Evolutionary conservation across 2,888 invertebrate species (phyloP), one percentile per base, ranked within the genome.

Genomic region (Andrena praecox): DNA sequence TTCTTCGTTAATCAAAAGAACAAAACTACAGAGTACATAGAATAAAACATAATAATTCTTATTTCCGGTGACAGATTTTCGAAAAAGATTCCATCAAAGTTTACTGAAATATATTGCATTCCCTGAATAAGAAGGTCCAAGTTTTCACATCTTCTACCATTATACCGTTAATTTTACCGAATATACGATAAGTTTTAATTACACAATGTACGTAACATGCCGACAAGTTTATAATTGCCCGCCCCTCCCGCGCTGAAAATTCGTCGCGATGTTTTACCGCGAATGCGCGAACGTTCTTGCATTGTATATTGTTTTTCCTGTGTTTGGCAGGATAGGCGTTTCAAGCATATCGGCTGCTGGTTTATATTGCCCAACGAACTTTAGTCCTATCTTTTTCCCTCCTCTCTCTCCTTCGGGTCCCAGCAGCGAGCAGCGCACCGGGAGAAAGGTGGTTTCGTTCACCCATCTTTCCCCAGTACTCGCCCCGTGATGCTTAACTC

Each of bases 161-260:
- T 24, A 24, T 56, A 56, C 1, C 56, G 8, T 24, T 24, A 56
- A 24, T 56, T 56, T 7, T 1, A 27, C 12, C 27, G 10, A 56
- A 56, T 12, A 27, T 10, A 42, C 42, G 16, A 20, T 16, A 24
- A 1, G 10, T 10, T 56, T 8, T 27, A 56, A 24, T 56, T 56
- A n/a, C 10, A n/a, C n/a, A 33, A 33, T 10, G 12, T 24, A 42
- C 24, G n/a, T 24, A 5, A 8, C 48, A 12, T 16, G 24, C 27
- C 29, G 50, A 10, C 35, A 74, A 52, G 20, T 29, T 78, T 66
- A 35, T 67, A 67, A 8, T 66, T 67, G 16, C 42, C 59, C 77
- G 77, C 62, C 50, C 48, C n/a, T 66, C 7, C 3, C 27, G 10
- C 16, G 16, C 3, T n/a, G 6, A 12, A 20, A n/a, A 31, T 8